phyloP scores from a whole-genome alignment of 2,797 vertebrate genomes.

The Characodon lateralis region DNA sequence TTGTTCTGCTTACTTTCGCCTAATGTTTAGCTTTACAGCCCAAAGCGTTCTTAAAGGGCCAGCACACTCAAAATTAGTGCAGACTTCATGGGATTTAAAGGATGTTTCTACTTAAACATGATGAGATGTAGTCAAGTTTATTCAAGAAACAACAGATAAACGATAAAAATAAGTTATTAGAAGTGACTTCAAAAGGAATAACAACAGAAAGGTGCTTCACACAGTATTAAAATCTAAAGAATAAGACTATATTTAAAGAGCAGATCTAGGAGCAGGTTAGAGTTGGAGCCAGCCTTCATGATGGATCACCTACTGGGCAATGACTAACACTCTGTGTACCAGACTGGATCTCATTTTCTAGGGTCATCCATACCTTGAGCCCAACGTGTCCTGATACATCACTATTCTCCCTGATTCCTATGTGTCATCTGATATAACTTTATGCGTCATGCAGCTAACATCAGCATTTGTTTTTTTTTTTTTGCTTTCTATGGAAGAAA shows the following conservation, averaged over 20 bases:
- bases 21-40: constrained; percentile 1
- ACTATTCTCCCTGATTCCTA: not conserved
- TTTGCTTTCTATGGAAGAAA: not conserved
- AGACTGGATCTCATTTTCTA: not conserved
- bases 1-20: not conserved
- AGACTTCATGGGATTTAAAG: not conserved
- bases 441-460: not conserved
- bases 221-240: no score
- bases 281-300: no score
- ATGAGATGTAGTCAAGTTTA: not conserved
- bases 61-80: constrained; percentile 28
- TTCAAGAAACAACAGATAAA: not conserved
- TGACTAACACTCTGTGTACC: not conserved
- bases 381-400: not conserved
- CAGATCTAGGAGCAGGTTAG: no score
- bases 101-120: not conserved
- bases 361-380: not conserved
- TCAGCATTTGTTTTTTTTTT: not conserved
- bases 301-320: not conserved
- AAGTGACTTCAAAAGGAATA: no score
- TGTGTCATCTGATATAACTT: not conserved
- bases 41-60: constrained; percentile 76
- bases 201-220: no score
- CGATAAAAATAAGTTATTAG: no score
- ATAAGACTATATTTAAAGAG: no score